Percentiles rank a stretch among this genome's conserved stretches.
Evolutionary conservation across 2,888 invertebrate species (phyloP).

Genomic region (Sminthurinus aureus): DNA sequence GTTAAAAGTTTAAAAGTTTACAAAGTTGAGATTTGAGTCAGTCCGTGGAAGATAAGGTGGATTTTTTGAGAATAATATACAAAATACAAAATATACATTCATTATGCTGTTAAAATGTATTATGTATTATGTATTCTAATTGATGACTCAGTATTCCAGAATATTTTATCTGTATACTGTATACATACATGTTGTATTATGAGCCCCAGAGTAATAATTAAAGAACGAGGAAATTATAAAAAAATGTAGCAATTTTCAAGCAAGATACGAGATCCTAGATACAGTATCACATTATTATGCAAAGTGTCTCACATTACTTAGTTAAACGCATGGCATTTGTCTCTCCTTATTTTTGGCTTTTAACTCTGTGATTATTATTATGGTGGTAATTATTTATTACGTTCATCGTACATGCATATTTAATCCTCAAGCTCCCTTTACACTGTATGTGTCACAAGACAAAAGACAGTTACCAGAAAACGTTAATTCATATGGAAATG

Average conservation of each 20-base stretch:
- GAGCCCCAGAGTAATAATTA: constrained; percentile 30
- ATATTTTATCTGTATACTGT: background rate
- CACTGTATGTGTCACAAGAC: background rate
- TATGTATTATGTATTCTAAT: constrained; percentile 9
- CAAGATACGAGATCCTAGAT: background rate
- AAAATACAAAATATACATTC: no score
- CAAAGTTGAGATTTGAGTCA: background rate
- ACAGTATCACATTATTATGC: constrained; percentile 25
- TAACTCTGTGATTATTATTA: constrained; percentile 11
- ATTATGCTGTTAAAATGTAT: constrained; percentile 24
- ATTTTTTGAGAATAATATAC: background rate
- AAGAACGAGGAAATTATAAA: background rate
- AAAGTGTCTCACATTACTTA: constrained; percentile 29
- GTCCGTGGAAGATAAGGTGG: background rate
- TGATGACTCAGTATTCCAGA: constrained; percentile 5
- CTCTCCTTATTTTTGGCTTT: background rate
- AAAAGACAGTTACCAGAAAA: background rate
- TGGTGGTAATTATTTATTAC: constrained; percentile 36
- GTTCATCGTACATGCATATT: background rate
- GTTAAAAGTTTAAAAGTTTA: no score
- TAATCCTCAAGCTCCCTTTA: background rate
- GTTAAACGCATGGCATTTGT: constrained; percentile 28
- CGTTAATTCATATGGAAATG: background rate
- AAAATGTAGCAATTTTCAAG: constrained; percentile 6
- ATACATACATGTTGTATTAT: constrained; percentile 23